Evolutionary conservation across 2,113 vertebrate species (phyloP).

Genomic region (Numida meleagris): DNA sequence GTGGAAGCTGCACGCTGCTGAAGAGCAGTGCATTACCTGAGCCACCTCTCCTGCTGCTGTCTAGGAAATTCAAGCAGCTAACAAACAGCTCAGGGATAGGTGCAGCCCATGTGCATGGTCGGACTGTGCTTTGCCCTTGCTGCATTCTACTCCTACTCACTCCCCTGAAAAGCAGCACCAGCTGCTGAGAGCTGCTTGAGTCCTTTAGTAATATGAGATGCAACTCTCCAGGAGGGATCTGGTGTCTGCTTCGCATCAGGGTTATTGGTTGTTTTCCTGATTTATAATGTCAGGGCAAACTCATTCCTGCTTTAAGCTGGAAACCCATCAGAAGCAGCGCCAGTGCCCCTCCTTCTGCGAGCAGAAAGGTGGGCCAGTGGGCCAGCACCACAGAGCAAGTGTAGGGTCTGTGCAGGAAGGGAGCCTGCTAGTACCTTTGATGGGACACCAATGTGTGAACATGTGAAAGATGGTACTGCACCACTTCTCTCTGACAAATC

Average conservation of each 20-base stretch:
- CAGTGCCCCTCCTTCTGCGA: background rate
- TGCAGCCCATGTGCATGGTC: background rate
- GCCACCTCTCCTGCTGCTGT: background rate
- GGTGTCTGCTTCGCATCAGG: background rate
- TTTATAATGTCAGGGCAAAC: slow-evolving; percentile 18
- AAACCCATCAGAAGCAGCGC: slow-evolving; percentile 16
- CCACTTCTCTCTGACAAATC: background rate
- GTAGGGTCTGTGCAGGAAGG: background rate
- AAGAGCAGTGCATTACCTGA: background rate
- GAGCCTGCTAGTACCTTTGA: background rate
- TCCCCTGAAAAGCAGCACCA: slow-evolving; percentile 27
- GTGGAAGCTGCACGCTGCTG: background rate
- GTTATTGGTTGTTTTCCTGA: background rate
- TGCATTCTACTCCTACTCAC: background rate
- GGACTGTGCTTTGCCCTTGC: accelerated
- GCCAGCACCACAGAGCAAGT: background rate
- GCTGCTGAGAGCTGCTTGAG: background rate
- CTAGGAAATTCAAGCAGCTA: slow-evolving; percentile 19
- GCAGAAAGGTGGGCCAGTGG: background rate
- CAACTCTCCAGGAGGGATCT: background rate
- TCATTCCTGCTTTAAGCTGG: background rate
- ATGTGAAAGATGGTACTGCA: background rate
- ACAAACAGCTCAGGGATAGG: background rate
- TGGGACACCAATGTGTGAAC: background rate
- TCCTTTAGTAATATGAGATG: background rate